These are phyloP conservation scores for Pristionchus japonicus DNA, from an alignment of 2,888 invertebrate genomes.

Conservation along the genomic window DNA sequence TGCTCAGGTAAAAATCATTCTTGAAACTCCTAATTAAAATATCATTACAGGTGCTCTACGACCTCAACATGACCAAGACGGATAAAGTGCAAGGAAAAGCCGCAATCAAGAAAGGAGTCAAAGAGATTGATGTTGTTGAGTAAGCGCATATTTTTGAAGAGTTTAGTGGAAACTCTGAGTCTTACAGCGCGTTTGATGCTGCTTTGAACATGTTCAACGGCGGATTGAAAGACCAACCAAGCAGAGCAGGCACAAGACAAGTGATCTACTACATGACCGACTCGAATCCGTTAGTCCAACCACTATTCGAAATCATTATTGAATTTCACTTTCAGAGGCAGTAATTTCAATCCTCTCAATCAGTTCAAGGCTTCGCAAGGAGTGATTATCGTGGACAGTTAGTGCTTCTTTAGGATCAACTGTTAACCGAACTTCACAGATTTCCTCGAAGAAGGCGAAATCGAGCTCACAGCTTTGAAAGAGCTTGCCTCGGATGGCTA, in stretches of 20 bases:
- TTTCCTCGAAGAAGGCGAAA: not conserved
- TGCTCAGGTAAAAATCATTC: not conserved
- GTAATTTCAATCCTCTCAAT: no score
- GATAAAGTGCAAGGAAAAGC: not conserved
- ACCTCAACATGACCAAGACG: not conserved
- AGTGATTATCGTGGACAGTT: not conserved
- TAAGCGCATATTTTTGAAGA: not conserved
- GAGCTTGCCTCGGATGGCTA: not conserved
- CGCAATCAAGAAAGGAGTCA: not conserved
- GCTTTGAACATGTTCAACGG: not conserved
- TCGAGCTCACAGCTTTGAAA: not conserved
- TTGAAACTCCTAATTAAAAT: not conserved
- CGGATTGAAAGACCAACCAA: not conserved
- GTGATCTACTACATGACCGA: conserved; percentile 25
- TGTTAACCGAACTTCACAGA: not conserved
- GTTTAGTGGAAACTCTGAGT: not conserved
- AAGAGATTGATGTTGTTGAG: not conserved
- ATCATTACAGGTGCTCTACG: not conserved
- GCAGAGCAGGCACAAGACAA: not conserved
- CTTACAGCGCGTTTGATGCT: not conserved
- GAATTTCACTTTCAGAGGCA: not conserved
- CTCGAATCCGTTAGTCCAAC: not conserved
- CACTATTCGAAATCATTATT: not conserved
- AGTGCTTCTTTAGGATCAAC: not conserved
- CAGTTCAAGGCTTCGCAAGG: not conserved